Base-by-base conservation (phyloP, 2,888 invertebrate genomes). In the Macrosoma leucophasiata region DNA sequence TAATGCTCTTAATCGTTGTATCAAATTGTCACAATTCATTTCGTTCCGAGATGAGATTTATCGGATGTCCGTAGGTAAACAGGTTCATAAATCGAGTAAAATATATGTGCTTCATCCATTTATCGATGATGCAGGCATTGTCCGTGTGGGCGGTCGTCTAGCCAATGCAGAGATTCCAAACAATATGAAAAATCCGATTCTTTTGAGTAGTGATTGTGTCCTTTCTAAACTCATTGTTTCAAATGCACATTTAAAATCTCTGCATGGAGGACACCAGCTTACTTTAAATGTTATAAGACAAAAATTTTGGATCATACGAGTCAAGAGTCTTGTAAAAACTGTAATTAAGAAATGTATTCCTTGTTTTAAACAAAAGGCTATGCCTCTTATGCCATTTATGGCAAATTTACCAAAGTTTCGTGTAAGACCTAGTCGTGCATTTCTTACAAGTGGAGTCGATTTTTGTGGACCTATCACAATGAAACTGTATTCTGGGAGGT, bases 121-220 rank as follows among this genome's bases (percentile, higher is more conserved):
- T 19, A 4, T 38, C 6, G 41, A 38, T 21, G 27, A 41, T 4
- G 13, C 29, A 6, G 10, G 19, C 12, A 22, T 41, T 24, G 3
- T 41, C 9, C 23, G 35, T 17, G 46, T 46, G 13, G 39, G 41
- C 35, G 43, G 42, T 22, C 28, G 46, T 27, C 31, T 46, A 1
- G 18, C 18, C 7, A 38, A 46, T 37, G 41, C 46, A 13, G 26
- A 36, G 2, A 33, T 40, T 33, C 17, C 37, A 10, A 3, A 21
- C 10, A n/a, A 32, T 21, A 36, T 21, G 19, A 43, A 43, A 35
- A 13, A 21, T 11, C 46, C 40, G 13, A 35, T 43, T n/a, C 3
- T 46, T 20, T 22, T 46, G 8, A 18, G 13, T 25, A 17, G 33
- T 24, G 12, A 39, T 8, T 35, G 41, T 37, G 7, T 14, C 3